Conservation (phyloP, 2,888 invertebrate genomes). For the Neoaliturus tenellus region DNA sequence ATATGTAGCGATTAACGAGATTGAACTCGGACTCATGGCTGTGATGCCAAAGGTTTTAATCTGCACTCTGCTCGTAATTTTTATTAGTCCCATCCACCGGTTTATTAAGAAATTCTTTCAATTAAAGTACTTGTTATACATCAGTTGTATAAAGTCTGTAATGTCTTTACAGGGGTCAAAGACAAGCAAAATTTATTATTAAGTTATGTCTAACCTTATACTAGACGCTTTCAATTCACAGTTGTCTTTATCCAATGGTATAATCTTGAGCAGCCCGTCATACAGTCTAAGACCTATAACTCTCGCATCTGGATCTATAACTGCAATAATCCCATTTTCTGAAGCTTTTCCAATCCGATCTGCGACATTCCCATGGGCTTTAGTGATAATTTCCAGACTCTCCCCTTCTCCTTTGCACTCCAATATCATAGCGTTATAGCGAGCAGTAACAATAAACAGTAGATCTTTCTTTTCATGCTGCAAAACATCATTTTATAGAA, state of each 20-base stretch:
- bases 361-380: constrained; percentile 97
- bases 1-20: no score
- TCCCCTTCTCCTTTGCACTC: constrained; percentile 91
- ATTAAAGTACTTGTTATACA: no score
- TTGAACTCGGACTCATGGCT: no score
- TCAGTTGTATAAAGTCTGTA: no score
- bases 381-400: constrained; percentile 93
- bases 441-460: constrained; percentile 93
- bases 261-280: constrained; percentile 98
- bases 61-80: no score
- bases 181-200: no score
- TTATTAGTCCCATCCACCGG: no score
- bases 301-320: constrained; percentile 96
- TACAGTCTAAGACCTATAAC: constrained; percentile 97
- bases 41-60: no score
- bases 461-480: constrained; percentile 95
- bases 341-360: constrained; percentile 97
- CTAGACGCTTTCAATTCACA: constrained; percentile 95
- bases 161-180: no score
- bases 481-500: no score
- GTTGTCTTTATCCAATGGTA: constrained; percentile 95
- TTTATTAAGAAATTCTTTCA: no score
- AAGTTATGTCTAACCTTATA: constrained; percentile 75
- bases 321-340: constrained; percentile 96
- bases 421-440: constrained; percentile 98